phyloP scores from a whole-genome alignment of 1,140 invertebrate species.

The Triops cancriformis region DNA sequence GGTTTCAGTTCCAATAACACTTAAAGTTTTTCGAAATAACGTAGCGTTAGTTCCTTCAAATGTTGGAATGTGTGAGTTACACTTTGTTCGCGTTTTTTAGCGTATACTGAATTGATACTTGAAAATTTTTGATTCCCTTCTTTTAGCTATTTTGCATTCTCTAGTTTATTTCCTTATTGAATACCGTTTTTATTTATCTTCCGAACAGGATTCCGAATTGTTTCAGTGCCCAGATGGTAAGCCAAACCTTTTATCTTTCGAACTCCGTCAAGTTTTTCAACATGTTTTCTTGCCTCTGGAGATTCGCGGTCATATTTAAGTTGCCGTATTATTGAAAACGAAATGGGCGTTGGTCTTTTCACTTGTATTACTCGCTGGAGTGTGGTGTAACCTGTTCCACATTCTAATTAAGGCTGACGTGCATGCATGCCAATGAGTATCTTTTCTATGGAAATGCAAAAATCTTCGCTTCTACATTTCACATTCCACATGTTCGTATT shows the following conservation, averaged over 20 bases:
- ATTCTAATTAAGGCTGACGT: not conserved
- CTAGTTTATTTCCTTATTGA: too few relatives aligned
- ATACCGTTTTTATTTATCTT: not conserved
- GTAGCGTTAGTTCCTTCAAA: too few relatives aligned
- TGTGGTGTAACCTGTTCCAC: not conserved
- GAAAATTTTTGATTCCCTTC: too few relatives aligned
- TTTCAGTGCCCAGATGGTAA: slow-evolving; percentile 28
- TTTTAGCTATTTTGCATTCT: too few relatives aligned
- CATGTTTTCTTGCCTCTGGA: not conserved
- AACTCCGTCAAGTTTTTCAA: not conserved
- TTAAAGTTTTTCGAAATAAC: too few relatives aligned
- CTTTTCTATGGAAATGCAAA: not conserved
- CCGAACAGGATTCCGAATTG: slow-evolving; percentile 23
- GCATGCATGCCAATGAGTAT: not conserved
- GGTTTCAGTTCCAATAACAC: too few relatives aligned
- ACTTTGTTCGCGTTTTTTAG: too few relatives aligned
- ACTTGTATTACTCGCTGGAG: not conserved
- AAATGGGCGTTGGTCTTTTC: slow-evolving; percentile 1
- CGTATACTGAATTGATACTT: too few relatives aligned
- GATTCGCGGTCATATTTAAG: not conserved
- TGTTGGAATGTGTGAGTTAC: too few relatives aligned
- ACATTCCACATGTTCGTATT: too few relatives aligned
- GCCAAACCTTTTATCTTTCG: not conserved
- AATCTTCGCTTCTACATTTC: too few relatives aligned
- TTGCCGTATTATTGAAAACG: not conserved